phyloP scores from a whole-genome alignment of 2,888 invertebrate genomes.

The Alloplasta piceator region DNA sequence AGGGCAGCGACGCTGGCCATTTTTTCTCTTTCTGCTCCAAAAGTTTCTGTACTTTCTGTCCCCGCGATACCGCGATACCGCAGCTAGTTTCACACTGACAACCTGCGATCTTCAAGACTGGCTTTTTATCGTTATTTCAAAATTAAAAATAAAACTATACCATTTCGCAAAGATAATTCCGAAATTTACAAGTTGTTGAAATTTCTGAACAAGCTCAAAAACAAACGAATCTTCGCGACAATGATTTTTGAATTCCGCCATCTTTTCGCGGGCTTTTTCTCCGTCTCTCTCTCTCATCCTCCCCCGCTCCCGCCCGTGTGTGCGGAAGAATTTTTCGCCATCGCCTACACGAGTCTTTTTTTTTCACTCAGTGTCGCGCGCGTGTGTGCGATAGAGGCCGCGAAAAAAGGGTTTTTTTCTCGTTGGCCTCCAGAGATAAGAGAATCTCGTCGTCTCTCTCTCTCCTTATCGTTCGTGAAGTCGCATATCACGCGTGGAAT shows the following conservation, averaged over 20 bases:
- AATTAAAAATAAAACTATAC: no score
- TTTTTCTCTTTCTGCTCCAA: slow-evolving; percentile 22
- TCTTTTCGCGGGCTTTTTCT: slow-evolving; percentile 4
- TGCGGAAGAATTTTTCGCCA: slow-evolving; percentile 7
- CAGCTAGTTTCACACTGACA: not conserved
- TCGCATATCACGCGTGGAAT: not conserved
- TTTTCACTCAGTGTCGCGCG: slow-evolving; percentile 28
- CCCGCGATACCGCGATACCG: not conserved
- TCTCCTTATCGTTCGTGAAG: not conserved
- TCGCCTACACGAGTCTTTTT: not conserved
- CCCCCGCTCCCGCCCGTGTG: not conserved
- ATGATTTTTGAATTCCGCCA: no score
- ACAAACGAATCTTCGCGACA: no score
- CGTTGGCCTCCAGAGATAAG: slow-evolving; percentile 12
- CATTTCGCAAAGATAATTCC: no score
- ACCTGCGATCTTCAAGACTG: no score
- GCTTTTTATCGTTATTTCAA: no score
- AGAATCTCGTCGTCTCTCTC: not conserved
- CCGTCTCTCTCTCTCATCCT: not conserved
- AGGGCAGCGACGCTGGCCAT: slow-evolving; percentile 43
- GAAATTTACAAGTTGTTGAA: no score
- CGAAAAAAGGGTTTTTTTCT: slow-evolving; percentile 20
- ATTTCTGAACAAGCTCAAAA: no score
- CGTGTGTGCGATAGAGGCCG: not conserved
- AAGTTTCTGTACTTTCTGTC: no score